A percentile compares a stretch with the other conserved stretches of the same genome.
Evolutionary conservation across 2,797 vertebrate genomes (phyloP).

Genomic region (Pampus argenteus): DNA sequence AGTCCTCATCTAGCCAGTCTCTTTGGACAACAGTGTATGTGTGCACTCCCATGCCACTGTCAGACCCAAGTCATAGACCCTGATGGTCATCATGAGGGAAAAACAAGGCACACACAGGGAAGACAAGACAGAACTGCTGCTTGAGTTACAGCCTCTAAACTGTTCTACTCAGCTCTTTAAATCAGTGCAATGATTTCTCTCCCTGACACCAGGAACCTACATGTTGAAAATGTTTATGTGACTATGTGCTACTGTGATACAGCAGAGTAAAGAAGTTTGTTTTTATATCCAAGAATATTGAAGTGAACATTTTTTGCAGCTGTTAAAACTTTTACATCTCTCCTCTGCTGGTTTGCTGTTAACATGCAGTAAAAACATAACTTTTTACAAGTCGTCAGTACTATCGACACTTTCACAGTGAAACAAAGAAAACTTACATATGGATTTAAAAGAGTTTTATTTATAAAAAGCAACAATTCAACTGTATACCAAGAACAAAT

Average conservation of each 20-base stretch:
- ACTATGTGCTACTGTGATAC: slow-evolving; percentile 20
- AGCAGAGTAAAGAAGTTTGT: background rate
- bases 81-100: slow-evolving; percentile 34
- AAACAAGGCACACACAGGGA: slow-evolving; percentile 23
- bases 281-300: background rate
- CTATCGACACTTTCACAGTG: background rate
- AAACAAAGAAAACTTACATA: background rate
- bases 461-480: too few species aligned
- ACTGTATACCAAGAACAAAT: background rate
- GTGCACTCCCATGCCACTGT: slow-evolving; percentile 57
- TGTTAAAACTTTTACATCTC: background rate
- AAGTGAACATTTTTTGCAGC: background rate
- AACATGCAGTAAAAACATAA: background rate
- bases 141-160: slow-evolving; percentile 49
- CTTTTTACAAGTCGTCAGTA: background rate
- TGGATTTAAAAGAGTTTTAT: too few species aligned
- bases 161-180: slow-evolving; percentile 46
- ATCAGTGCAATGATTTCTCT: slow-evolving; percentile 49
- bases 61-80: slow-evolving; percentile 69
- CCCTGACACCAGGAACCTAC: slow-evolving; percentile 24
- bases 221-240: slow-evolving; percentile 29
- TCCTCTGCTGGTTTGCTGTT: background rate
- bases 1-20: slow-evolving; percentile 22
- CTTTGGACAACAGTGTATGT: slow-evolving; percentile 31
- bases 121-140: slow-evolving; percentile 35